Evolutionary conservation across 2,888 invertebrate genomes (phyloP).

Genomic region (Resseliella maxima): DNA sequence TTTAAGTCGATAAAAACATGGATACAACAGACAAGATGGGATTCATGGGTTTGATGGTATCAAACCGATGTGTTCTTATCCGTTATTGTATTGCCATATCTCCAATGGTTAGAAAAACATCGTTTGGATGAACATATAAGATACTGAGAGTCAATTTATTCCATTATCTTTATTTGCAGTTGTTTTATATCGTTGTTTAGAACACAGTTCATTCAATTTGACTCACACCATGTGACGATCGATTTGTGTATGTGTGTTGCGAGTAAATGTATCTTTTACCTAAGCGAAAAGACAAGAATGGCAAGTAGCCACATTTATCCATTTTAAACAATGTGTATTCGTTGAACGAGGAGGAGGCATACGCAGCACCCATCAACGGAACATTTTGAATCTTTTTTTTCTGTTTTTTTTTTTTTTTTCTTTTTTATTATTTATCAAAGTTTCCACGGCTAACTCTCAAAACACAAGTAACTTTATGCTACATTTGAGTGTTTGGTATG

Average conservation of each 20-base stretch:
- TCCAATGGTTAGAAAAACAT: background rate
- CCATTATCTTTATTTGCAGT: slow-evolving; percentile 27
- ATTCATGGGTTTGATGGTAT: background rate
- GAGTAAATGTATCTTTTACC: background rate
- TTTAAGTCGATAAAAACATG: background rate
- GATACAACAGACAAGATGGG: background rate
- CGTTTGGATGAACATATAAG: background rate
- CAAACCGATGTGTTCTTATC: background rate
- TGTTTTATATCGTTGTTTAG: background rate
- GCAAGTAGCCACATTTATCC: slow-evolving; percentile 7
- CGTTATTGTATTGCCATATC: background rate
- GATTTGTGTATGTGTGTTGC: background rate
- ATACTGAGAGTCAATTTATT: slow-evolving; percentile 15
- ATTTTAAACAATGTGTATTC: slow-evolving; percentile 18
- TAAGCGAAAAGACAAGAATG: background rate
- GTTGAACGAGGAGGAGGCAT: background rate
- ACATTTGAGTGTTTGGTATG: background rate
- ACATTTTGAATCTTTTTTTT: slow-evolving; percentile 30
- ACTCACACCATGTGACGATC: background rate
- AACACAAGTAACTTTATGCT: slow-evolving; percentile 29
- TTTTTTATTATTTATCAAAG: slow-evolving; percentile 35
- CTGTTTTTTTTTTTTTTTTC: too few species aligned
- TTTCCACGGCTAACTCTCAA: slow-evolving; percentile 9
- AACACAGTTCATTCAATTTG: background rate
- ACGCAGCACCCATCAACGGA: background rate